Percentiles rank a stretch among this genome's conserved stretches.
These are phyloP conservation scores for Arion vulgaris DNA, from an alignment of 1,140 invertebrate species.

Conservation along the genomic window DNA sequence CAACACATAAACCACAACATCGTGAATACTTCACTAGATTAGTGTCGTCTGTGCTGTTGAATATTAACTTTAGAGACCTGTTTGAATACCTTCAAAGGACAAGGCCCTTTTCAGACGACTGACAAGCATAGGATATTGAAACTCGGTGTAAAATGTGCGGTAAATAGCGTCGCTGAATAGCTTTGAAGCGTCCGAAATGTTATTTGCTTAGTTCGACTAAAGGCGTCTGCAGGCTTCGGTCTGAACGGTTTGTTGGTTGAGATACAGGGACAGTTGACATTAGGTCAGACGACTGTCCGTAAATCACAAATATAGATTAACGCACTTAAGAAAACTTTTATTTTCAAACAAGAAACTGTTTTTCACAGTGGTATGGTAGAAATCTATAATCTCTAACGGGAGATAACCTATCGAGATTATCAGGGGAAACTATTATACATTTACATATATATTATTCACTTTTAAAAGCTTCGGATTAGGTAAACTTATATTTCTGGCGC, in stretches of 20 bases:
- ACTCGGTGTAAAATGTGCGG: not conserved
- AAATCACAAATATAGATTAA: not conserved
- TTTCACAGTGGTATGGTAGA: too few relatives aligned
- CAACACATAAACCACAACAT: too few relatives aligned
- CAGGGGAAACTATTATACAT: too few relatives aligned
- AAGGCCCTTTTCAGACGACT: not conserved
- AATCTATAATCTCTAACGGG: too few relatives aligned
- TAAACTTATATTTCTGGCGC: too few relatives aligned
- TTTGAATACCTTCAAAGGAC: not conserved
- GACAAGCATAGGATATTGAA: not conserved
- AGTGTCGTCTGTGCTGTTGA: too few relatives aligned
- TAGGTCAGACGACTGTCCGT: not conserved
- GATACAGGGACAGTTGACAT: not conserved
- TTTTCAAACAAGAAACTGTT: too few relatives aligned
- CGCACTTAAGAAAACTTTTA: not conserved
- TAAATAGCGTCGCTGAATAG: not conserved
- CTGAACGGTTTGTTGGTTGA: slow-evolving; percentile 1
- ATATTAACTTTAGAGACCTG: not conserved
- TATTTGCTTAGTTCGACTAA: not conserved
- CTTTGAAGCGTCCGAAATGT: not conserved
- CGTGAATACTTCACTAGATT: too few relatives aligned
- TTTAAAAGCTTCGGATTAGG: too few relatives aligned
- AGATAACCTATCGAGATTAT: too few relatives aligned
- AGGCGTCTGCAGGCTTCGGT: not conserved
- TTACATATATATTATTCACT: too few relatives aligned